Base-by-base conservation (phyloP, 2,113 vertebrate species). In the Choloepus hoffmanni region DNA sequence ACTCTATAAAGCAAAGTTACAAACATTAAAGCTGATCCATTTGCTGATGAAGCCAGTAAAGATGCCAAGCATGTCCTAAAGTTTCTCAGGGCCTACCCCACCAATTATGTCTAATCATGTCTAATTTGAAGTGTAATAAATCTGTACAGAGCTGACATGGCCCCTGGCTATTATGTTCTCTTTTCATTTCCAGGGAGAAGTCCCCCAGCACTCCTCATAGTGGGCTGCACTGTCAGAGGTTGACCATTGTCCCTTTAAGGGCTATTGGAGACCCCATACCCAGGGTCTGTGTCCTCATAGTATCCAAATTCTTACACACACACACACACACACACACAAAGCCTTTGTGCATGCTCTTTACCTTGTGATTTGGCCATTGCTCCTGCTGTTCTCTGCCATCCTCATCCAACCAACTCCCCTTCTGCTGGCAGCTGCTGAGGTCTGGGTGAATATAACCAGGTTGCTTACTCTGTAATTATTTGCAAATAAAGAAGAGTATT, bases 371-470 rank as follows among this genome's bases (percentile, higher is more conserved):
- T 79, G 76, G 87, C 85, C 45, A 95, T 65, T 1, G 96, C 68
- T 19, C 67, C 94, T 1, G 89, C 97, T 8, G 94, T 87, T 18
- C 82, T 98, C 94, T 98, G 99, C 10, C 97, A 98, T 70, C 99
- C 99, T 12, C 98, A 98, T 33, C 98, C 98, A 0, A 36, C 95
- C 1, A 97, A 60, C 1, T 98, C 98, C 23, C 96, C 98, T 3
- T 99, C 98, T 10, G 91, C 0, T 0, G 60, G 36, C 0, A 65
- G 2, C 5, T 36, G 96, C 48, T 94, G 97, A 1, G 55, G 87
- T 0, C 93, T 92, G 0, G 0, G 36, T 8, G 74, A 0, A 55
- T 0, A 0, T 60, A 95, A 10, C 94, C 95, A 23, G 97, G 97
- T 2, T 36, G 96, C 24, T 74, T 93, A 58, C 90, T 85, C 94